Evolutionary conservation across 2,797 vertebrate genomes (phyloP), one percentile per base, ranked within the genome.

Genomic region (Pantherophis vulpinus): DNA sequence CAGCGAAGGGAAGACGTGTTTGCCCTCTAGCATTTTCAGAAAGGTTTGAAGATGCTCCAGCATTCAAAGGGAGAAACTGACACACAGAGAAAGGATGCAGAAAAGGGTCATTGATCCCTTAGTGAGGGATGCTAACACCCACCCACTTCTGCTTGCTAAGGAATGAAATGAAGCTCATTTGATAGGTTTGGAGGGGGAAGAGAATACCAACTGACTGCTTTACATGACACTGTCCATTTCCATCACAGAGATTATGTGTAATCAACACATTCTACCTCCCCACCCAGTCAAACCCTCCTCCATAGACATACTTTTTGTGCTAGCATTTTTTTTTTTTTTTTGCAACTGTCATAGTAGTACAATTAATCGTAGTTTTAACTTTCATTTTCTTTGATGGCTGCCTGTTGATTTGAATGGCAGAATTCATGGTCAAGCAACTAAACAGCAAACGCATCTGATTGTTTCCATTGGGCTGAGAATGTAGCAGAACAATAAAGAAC

Each of bases 61-160:
- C 63, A 11, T 92, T 90, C 92, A 70, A 47, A n/a, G 20, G n/a
- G 32, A 8, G n/a, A 20, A 4, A 0, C 0, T 0, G 13, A 58
- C 58, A 88, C 8, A 27, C 27, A 32, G 11, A 10, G 25, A 86
- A 92, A 27, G 54, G 58, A 58, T 59, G 89, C 95, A 91, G 92
- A 94, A 94, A 96, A 93, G 96, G 97, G 97, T 96, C 97, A 98
- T 98, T 97, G 98, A 98, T 98, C 97, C 95, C 95, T 97, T 96
- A 96, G 95, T 96, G 96, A 96, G 97, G 96, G 97, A 97, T 97
- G 96, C 94, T 94, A 90, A 97, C 97, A 98, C 98, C 96, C 89
- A 98, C 98, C 96, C 87, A 97, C 98, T 97, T 98, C 97, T 98
- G 97, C 98, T 98, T 98, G 97, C 96, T 95, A 97, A 97, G 97